Percentiles rank a stretch among this genome's conserved stretches.
phyloP scores from a whole-genome alignment of 2,888 invertebrate genomes.

The Silvanus unidentatus region DNA sequence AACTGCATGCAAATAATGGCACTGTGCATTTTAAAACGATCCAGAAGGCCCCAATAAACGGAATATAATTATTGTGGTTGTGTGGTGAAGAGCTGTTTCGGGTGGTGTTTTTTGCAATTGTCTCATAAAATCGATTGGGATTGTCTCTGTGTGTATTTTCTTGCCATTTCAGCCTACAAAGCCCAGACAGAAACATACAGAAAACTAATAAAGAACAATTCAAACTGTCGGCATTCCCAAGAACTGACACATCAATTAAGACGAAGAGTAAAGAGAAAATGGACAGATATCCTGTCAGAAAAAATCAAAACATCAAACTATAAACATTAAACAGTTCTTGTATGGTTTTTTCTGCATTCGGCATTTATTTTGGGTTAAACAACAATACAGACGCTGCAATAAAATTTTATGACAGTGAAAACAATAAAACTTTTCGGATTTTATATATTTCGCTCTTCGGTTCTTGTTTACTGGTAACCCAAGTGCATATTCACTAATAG shows the following conservation, averaged over 20 bases:
- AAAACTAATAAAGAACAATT: constrained; percentile 34
- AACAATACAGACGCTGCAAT: constrained; percentile 32
- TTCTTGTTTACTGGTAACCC: too few relatives aligned
- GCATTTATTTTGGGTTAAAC: constrained; percentile 34
- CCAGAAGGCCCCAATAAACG: constrained; percentile 4
- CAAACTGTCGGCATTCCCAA: constrained; percentile 39
- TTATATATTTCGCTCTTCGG: too few relatives aligned
- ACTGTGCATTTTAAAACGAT: not conserved
- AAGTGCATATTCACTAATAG: too few relatives aligned
- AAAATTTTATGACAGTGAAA: constrained; percentile 38
- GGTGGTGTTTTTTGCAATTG: not conserved
- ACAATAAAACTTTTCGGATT: too few relatives aligned
- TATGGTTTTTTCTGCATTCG: constrained; percentile 30
- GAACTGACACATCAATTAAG: constrained; percentile 43
- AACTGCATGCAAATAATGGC: constrained; percentile 21
- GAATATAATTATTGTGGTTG: constrained; percentile 6
- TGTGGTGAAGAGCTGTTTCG: too few relatives aligned
- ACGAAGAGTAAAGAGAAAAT: constrained; percentile 4
- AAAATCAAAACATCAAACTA: constrained; percentile 40
- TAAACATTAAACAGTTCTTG: constrained; percentile 37
- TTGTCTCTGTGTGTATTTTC: constrained; percentile 11
- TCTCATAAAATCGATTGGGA: not conserved
- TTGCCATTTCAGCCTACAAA: constrained; percentile 12
- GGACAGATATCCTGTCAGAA: constrained; percentile 34
- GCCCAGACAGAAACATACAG: constrained; percentile 18